A percentile compares a stretch with the other conserved stretches of the same genome.
Evolutionary conservation across 30 jellyfish, hydroid and myxozoan species (phyloP).

Genomic region (Haliclystus octoradiatus): DNA sequence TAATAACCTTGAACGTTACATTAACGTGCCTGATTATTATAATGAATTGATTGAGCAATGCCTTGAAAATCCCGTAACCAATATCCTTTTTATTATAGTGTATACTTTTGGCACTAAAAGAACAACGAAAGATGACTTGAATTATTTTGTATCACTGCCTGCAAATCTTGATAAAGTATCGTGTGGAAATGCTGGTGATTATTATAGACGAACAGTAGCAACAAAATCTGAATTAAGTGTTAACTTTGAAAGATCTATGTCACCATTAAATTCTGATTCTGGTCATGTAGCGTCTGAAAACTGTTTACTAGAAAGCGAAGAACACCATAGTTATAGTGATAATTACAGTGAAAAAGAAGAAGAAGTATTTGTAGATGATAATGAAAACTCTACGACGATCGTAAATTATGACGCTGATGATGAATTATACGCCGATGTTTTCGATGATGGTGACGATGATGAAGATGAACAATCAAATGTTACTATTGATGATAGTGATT

Average conservation of each 20-base stretch:
- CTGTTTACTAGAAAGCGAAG: neutral
- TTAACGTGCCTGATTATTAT: too few species aligned
- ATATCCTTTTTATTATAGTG: constrained; percentile 20
- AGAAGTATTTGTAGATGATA: constrained; percentile 4
- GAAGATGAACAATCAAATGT: neutral
- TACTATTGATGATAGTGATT: constrained; percentile 11
- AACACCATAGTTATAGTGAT: too few species aligned
- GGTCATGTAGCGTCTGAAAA: constrained; percentile 38
- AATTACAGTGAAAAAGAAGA: neutral
- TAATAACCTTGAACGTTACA: too few species aligned
- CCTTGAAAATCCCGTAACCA: too few species aligned
- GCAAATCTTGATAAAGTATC: constrained; percentile 48
- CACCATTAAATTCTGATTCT: constrained; percentile 14
- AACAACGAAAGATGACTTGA: constrained; percentile 28
- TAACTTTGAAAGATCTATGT: neutral
- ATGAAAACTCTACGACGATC: constrained; percentile 31
- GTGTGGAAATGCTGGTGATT: neutral
- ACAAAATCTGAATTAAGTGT: neutral
- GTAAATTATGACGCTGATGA: constrained; percentile 91
- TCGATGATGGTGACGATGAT: constrained; percentile 5
- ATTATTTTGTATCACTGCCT: constrained; percentile 50
- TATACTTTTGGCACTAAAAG: constrained; percentile 26
- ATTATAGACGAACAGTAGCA: neutral
- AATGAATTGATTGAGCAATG: too few species aligned
- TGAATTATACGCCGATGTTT: constrained; percentile 46